A percentile compares a stretch with the other conserved stretches of the same genome.
Evolutionary conservation across 2,113 vertebrate species (phyloP).

Genomic region (Ovibos moschatus): DNA sequence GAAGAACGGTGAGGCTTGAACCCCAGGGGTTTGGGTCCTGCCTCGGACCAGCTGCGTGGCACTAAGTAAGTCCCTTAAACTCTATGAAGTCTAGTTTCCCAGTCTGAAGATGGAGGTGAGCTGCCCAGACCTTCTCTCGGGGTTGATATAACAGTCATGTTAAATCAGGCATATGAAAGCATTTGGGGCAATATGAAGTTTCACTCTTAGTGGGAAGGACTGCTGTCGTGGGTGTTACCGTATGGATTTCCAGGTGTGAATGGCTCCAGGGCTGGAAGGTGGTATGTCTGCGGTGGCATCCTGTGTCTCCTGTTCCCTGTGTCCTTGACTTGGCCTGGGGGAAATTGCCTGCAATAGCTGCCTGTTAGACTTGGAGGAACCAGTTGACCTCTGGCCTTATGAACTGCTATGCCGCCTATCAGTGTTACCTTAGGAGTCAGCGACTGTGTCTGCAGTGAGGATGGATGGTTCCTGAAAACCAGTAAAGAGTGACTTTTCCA

Average conservation of each 20-base stretch:
- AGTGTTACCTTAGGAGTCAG: background rate
- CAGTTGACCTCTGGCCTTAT: no score
- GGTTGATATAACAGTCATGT: background rate
- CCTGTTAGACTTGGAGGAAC: background rate
- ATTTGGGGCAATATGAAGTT: background rate
- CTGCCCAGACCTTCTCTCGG: background rate
- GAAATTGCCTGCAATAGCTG: background rate
- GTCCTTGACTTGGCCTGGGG: background rate
- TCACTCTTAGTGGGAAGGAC: background rate
- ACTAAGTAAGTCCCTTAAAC: background rate
- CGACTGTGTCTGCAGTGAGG: background rate
- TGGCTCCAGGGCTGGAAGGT: background rate
- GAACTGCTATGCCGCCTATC: fast-evolving
- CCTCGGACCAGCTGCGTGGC: background rate
- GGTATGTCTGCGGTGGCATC: background rate
- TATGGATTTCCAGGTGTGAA: fast-evolving
- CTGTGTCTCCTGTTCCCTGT: background rate
- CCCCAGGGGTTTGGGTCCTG: background rate
- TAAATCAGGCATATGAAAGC: background rate
- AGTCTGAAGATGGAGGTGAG: background rate
- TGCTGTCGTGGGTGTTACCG: fast-evolving
- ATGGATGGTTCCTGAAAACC: background rate
- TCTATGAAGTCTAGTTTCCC: background rate
- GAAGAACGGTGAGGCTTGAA: background rate
- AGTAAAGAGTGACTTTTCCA: no score